Evolutionary conservation across 64 coral and sea anemone species (phyloP).

Genomic region (Dendrophyllia cribrosa): DNA sequence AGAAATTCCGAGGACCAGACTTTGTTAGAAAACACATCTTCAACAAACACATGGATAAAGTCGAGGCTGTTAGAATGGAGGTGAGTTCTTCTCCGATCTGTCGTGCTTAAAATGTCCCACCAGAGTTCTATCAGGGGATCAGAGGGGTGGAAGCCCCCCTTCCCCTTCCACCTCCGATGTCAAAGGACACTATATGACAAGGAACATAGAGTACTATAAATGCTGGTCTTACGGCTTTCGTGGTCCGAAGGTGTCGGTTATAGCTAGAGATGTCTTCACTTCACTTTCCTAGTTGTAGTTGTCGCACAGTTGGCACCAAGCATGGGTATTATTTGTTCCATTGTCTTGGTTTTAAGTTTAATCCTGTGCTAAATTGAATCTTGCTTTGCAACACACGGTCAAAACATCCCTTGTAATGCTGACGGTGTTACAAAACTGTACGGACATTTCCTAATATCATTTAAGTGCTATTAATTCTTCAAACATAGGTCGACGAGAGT

Average conservation of each 20-base stretch:
- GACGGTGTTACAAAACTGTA: conserved; percentile 77
- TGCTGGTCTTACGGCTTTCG: too few species aligned
- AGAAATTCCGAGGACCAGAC: conserved; percentile 98
- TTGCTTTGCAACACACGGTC: conserved; percentile 87
- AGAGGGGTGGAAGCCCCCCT: too few species aligned
- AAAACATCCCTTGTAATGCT: conserved; percentile 36
- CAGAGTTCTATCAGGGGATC: too few species aligned
- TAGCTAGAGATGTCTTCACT: too few species aligned
- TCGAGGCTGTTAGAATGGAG: conserved; percentile 94
- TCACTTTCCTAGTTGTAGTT: neutral
- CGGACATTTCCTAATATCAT: conserved; percentile 38
- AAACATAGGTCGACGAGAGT: too few species aligned
- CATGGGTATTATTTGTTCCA: conserved; percentile 33
- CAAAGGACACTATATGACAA: too few species aligned
- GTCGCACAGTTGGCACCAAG: conserved; percentile 82
- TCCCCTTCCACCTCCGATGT: too few species aligned
- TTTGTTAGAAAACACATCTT: conserved; percentile 99
- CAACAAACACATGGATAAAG: conserved; percentile 98
- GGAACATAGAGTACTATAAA: too few species aligned
- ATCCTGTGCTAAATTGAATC: conserved; percentile 61
- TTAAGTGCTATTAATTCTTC: neutral
- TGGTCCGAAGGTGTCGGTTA: too few species aligned
- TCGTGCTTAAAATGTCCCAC: too few species aligned
- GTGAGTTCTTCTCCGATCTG: conserved; percentile 5
- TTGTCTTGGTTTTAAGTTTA: conserved; percentile 39